Evolutionary conservation across 1,140 invertebrate species (phyloP), one percentile per base, ranked within the genome.

Genomic region (Helicoverpa zea): DNA sequence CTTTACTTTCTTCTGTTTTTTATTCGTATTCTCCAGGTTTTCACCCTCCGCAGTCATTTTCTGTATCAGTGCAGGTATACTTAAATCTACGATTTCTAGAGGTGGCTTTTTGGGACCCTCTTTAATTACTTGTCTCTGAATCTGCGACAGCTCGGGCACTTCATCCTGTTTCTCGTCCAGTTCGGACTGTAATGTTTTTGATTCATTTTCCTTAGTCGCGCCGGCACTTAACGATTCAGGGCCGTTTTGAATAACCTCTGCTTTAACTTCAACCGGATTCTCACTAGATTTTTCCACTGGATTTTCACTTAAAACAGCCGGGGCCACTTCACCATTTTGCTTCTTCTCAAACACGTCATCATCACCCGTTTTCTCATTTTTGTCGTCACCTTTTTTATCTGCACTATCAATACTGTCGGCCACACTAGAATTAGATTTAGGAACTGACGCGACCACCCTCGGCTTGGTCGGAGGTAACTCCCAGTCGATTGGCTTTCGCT

Each of bases 401-500:
- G 47, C 84, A 30, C 84, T 88, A 73, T 89, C 89, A 47, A 90
- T 54, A 68, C 87, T 91, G 74, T 91, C 91, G 14, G 86, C 82
- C 30, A 66, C 85, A 85, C 92, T 94, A 23, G 92, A 92, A 72
- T 86, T 91, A 29, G 92, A 93, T 85, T 95, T 95, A 11, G 92
- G 91, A 30, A 94, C 92, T n/a, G 92, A 93, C 73, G 88, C 93
- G 4, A 95, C 89, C 1, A 95, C 90, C 75, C 91, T 90, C 0
- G 94, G 94, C 81, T 89, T 88, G 7, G 94, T 95, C 0, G 94
- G 91, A 11, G 94, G 94, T 77, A 95, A 81, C 52, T 86, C 92
- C 92, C 93, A 93, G 77, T 94, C 88, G n/a, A 95, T 81, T 13
- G 90, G 91, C 77, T 94, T 94, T 49, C 92, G 89, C 74, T 93